Evolutionary conservation across 2,113 vertebrate species (phyloP).

Genomic region (Malurus elegans): DNA sequence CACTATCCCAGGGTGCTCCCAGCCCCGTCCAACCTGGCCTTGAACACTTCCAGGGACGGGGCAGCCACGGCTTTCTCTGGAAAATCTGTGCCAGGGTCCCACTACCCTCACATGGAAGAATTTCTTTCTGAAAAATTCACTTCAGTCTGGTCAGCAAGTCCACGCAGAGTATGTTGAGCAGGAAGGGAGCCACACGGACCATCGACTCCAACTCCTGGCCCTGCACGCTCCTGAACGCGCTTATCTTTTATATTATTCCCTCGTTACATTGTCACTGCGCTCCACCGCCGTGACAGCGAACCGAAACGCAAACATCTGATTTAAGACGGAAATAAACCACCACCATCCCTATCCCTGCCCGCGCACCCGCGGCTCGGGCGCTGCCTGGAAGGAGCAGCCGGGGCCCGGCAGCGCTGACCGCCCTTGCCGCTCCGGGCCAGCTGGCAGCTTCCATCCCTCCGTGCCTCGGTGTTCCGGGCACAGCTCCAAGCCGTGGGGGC

Average conservation of each 20-base stretch:
- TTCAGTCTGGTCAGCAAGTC: background rate
- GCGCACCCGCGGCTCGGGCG: rapidly evolving
- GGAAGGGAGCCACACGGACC: background rate
- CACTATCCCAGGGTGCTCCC: background rate
- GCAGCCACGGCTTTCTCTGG: background rate
- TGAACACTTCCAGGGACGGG: background rate
- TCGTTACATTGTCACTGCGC: rapidly evolving
- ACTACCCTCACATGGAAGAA: background rate
- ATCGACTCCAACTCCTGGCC: background rate
- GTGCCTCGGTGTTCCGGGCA: rapidly evolving
- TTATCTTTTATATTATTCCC: rapidly evolving
- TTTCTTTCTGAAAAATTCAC: background rate
- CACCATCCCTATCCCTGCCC: rapidly evolving
- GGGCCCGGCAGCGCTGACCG: rapidly evolving
- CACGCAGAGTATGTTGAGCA: background rate
- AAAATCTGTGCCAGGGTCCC: too few species aligned
- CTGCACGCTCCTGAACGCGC: rapidly evolving
- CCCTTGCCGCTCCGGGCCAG: background rate
- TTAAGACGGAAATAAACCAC: rapidly evolving
- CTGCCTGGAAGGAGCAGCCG: rapidly evolving
- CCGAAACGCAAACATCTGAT: rapidly evolving
- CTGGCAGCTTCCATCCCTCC: background rate
- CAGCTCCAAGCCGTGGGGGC: background rate
- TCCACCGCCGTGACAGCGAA: rapidly evolving
- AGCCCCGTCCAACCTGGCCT: background rate